Percentiles rank a stretch among this genome's conserved stretches.
Evolutionary conservation across 2,888 invertebrate genomes (phyloP).

Genomic region (Mantis religiosa): DNA sequence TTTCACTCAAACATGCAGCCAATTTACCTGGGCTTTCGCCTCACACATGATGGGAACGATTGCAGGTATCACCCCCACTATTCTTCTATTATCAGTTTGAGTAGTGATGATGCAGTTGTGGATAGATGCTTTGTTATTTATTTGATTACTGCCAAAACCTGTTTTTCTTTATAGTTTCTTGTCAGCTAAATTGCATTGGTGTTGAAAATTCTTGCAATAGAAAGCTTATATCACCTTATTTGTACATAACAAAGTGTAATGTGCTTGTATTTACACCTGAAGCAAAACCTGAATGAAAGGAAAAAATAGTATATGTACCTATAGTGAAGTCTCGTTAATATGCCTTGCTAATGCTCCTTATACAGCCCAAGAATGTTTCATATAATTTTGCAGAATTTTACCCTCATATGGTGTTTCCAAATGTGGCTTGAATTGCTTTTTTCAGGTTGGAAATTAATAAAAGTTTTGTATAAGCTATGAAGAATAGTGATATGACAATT

Average conservation of each 20-base stretch:
- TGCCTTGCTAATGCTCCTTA: no score
- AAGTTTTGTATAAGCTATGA: no score
- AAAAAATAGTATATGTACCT: no score
- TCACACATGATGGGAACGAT: constrained; percentile 39
- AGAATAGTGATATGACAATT: no score
- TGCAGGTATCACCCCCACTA: constrained; percentile 17
- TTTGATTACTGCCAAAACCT: neutral
- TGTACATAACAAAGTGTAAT: neutral
- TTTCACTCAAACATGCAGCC: constrained; percentile 47
- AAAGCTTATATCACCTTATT: neutral
- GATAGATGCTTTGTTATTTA: neutral
- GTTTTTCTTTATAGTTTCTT: neutral
- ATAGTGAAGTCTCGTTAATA: no score
- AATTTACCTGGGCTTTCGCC: constrained; percentile 57
- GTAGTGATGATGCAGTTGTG: neutral
- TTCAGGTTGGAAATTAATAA: no score
- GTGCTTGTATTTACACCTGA: neutral
- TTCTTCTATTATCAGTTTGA: constrained; percentile 3
- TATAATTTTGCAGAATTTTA: no score
- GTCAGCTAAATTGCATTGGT: neutral
- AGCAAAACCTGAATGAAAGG: neutral
- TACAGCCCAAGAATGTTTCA: no score
- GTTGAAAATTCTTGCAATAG: neutral
- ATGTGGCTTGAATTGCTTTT: no score
- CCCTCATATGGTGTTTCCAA: no score